Evolutionary conservation across 2,888 invertebrate genomes (phyloP).

Genomic region (Cistogaster globosa): DNA sequence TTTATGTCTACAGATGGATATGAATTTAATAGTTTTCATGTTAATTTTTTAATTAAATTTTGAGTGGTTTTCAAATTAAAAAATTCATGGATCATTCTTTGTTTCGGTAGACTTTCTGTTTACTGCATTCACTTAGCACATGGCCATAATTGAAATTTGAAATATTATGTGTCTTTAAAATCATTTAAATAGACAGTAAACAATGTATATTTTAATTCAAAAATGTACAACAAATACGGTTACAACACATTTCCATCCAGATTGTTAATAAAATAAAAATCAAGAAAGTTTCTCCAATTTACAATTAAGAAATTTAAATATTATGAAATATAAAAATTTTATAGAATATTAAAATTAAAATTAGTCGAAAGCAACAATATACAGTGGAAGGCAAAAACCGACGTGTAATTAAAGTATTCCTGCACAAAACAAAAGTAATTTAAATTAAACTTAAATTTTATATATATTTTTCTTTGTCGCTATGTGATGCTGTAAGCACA

Average conservation of each 20-base stretch:
- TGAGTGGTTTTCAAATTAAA: constrained; percentile 40
- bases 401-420: neutral
- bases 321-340: neutral
- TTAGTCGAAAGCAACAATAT: neutral
- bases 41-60: constrained; percentile 16
- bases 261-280: constrained; percentile 14
- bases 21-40: constrained; percentile 13
- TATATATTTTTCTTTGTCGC: too few species aligned
- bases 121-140: constrained; percentile 77
- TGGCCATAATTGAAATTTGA: constrained; percentile 81
- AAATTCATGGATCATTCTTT: constrained; percentile 9
- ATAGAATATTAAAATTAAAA: neutral
- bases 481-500: too few species aligned
- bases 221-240: neutral
- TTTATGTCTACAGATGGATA: neutral
- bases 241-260: neutral
- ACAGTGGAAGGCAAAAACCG: neutral
- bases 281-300: constrained; percentile 30
- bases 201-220: neutral
- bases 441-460: too few species aligned
- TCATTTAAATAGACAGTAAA: constrained; percentile 75
- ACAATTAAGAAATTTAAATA: constrained; percentile 39
- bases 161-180: constrained; percentile 80
- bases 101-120: constrained; percentile 33
- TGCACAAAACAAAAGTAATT: too few species aligned